These are phyloP conservation scores for Hozukius guyotensis DNA, from an alignment of 2,797 vertebrate genomes.

Conservation along the genomic window DNA sequence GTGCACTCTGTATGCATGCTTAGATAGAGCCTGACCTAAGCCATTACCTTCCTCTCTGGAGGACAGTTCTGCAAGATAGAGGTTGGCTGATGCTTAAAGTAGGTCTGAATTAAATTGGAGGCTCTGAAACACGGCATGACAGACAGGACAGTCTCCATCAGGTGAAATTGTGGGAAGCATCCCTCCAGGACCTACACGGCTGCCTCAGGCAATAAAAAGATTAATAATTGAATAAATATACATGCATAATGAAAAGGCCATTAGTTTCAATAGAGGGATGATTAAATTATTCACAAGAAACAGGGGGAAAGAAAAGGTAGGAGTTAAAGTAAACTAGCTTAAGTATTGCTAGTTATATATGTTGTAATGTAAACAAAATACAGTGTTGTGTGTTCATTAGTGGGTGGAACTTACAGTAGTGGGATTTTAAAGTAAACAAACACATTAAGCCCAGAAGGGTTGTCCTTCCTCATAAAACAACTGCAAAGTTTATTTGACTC, in stretches of 20 bases:
- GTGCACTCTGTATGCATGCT: slow-evolving; percentile 45
- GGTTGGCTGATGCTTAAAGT: slow-evolving; percentile 56
- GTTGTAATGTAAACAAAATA: neutral
- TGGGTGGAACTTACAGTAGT: neutral
- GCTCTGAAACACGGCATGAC: slow-evolving; percentile 41
- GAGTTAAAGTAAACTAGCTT: slow-evolving; percentile 12
- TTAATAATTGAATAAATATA: slow-evolving; percentile 68
- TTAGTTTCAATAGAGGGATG: slow-evolving; percentile 49
- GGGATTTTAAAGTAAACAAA: neutral
- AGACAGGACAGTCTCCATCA: slow-evolving; percentile 48
- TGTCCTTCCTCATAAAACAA: neutral
- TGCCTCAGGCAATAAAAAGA: slow-evolving; percentile 56
- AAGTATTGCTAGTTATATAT: neutral
- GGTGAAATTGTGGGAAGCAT: slow-evolving; percentile 47
- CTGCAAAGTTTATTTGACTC: neutral
- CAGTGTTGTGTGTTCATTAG: neutral
- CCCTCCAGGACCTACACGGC: slow-evolving; percentile 38
- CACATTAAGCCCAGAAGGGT: neutral
- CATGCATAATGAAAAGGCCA: slow-evolving; percentile 54
- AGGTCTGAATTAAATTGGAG: slow-evolving; percentile 66
- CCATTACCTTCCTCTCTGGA: slow-evolving; percentile 65
- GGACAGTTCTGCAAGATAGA: slow-evolving; percentile 54
- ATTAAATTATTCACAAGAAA: slow-evolving; percentile 54
- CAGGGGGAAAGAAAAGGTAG: neutral
- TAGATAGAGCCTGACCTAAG: slow-evolving; percentile 51